Conservation (phyloP, 2,797 vertebrate genomes). For the Centroberyx gerrardi region DNA sequence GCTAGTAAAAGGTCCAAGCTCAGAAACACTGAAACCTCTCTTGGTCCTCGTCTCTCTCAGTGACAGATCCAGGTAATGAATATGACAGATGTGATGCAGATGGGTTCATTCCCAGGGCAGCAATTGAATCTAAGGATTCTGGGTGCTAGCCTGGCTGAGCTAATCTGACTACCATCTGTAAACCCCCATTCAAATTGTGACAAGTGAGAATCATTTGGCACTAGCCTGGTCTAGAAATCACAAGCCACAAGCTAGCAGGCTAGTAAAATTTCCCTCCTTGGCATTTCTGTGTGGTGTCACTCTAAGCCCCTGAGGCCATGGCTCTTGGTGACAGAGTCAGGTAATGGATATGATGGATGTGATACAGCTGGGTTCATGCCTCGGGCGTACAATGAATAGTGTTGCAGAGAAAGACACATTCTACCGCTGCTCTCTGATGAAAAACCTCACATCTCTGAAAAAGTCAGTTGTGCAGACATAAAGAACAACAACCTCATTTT, state of each 20-base stretch:
- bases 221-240: slow-evolving; percentile 13
- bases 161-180: slow-evolving; percentile 1
- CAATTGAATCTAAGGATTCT: slow-evolving; percentile 19
- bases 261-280: slow-evolving; percentile 44
- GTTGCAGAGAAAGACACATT: slow-evolving; percentile 44
- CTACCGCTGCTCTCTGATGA: slow-evolving; percentile 27
- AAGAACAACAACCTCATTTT: not conserved
- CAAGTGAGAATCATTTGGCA: slow-evolving; percentile 11
- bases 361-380: slow-evolving; percentile 58
- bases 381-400: slow-evolving; percentile 50
- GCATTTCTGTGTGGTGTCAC: slow-evolving; percentile 43
- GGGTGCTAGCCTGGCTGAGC: slow-evolving; percentile 15
- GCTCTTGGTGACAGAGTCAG: slow-evolving; percentile 55
- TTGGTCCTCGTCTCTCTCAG: slow-evolving; percentile 6
- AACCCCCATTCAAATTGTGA: slow-evolving; percentile 25
- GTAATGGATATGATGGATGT: slow-evolving; percentile 71
- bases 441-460: slow-evolving; percentile 32
- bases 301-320: slow-evolving; percentile 44
- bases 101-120: slow-evolving; percentile 42
- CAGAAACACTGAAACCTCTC: slow-evolving; percentile 11
- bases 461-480: not conserved
- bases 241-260: slow-evolving; percentile 8
- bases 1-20: slow-evolving; percentile 19
- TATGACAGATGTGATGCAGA: slow-evolving; percentile 28
- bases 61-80: slow-evolving; percentile 19